Evolutionary conservation across 2,888 invertebrate genomes (phyloP).

Genomic region (Gisinianus flammeolus): DNA sequence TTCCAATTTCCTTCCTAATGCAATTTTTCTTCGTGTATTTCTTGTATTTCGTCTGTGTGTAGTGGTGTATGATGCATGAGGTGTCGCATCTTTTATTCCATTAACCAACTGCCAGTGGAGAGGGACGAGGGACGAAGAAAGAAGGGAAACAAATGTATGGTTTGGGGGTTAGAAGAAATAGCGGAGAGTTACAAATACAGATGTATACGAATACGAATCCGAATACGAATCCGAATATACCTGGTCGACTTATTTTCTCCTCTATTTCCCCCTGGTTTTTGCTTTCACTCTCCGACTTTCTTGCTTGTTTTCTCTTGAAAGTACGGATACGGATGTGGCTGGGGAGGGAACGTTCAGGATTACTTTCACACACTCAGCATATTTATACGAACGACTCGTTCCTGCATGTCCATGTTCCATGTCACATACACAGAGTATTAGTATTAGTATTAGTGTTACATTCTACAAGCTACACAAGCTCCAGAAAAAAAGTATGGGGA

Average conservation of each 20-base stretch:
- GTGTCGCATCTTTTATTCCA: slow-evolving; percentile 27
- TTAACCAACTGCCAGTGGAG: slow-evolving; percentile 20
- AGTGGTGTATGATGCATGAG: slow-evolving; percentile 28
- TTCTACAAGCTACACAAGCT: neutral
- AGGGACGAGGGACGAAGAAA: neutral
- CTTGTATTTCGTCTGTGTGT: neutral
- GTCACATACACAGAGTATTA: neutral
- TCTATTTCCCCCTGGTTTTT: too few species aligned
- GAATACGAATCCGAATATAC: too few species aligned
- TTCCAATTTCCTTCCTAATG: slow-evolving; percentile 16
- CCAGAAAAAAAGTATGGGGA: neutral
- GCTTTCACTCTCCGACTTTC: too few species aligned
- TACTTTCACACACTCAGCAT: neutral
- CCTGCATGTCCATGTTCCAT: neutral
- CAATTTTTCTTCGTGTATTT: neutral
- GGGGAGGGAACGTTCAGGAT: neutral
- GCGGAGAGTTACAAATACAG: neutral
- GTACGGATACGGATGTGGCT: too few species aligned
- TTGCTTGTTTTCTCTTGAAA: too few species aligned
- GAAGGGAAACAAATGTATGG: neutral
- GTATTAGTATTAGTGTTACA: too few species aligned
- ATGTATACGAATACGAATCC: too few species aligned
- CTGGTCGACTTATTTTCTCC: too few species aligned
- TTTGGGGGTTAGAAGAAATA: neutral
- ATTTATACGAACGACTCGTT: neutral